Evolutionary conservation across 2,888 invertebrate genomes (phyloP).

Genomic region (Hoplodrina ambigua): DNA sequence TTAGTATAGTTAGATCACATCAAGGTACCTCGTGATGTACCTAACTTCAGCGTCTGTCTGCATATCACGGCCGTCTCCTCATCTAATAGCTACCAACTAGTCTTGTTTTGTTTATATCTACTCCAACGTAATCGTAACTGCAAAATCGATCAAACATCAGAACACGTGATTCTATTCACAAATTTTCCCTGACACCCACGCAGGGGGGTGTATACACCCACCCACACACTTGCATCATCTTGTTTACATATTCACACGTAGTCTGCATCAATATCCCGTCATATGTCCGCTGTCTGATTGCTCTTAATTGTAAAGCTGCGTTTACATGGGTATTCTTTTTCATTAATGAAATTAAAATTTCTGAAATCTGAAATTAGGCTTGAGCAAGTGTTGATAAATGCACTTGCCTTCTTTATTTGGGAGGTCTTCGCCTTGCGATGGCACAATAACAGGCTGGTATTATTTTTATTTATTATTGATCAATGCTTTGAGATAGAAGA

Average conservation of each 20-base stretch:
- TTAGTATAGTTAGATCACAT: too few relatives aligned
- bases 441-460: too few relatives aligned
- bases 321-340: slow-evolving; percentile 3
- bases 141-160: slow-evolving; percentile 29
- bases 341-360: too few relatives aligned
- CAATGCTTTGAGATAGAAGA: too few relatives aligned
- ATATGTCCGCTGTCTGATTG: slow-evolving; percentile 53
- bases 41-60: slow-evolving; percentile 2
- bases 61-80: background rate
- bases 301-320: slow-evolving; percentile 40
- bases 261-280: slow-evolving; percentile 55
- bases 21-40: too few relatives aligned
- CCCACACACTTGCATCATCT: slow-evolving; percentile 26
- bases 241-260: slow-evolving; percentile 35
- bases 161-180: slow-evolving; percentile 38
- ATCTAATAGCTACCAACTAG: background rate
- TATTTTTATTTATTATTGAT: too few relatives aligned
- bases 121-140: slow-evolving; percentile 10
- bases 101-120: slow-evolving; percentile 12
- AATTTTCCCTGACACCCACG: slow-evolving; percentile 35
- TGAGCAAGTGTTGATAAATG: too few relatives aligned
- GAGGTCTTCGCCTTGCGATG: too few relatives aligned
- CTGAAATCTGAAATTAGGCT: too few relatives aligned
- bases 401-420: too few relatives aligned
- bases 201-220: slow-evolving; percentile 18